These are phyloP conservation scores for Leucophenga maculata DNA, from an alignment of 2,888 invertebrate species.

Conservation along the genomic window DNA sequence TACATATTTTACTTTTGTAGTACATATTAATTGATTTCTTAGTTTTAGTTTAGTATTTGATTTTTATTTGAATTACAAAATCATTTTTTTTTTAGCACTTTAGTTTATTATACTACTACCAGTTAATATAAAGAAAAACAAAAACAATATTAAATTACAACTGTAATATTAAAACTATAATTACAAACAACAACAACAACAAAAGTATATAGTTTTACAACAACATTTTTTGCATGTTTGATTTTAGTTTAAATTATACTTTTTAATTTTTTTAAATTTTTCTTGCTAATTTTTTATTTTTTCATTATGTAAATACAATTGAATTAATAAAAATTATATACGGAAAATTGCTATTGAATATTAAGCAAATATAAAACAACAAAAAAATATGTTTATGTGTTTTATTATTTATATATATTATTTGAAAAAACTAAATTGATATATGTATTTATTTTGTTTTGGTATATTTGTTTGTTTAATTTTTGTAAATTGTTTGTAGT, in stretches of 20 bases:
- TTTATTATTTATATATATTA: background rate
- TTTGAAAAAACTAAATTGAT: background rate
- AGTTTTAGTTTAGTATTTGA: background rate
- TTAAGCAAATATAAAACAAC: background rate
- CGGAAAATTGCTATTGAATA: conserved; percentile 33
- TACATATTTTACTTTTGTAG: conserved; percentile 4
- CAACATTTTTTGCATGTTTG: too few species aligned
- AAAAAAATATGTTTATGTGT: background rate
- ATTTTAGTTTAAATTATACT: conserved; percentile 28
- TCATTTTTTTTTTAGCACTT: too few species aligned
- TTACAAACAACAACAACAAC: too few species aligned
- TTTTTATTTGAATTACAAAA: too few species aligned
- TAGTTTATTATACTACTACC: too few species aligned
- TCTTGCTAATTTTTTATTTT: conserved; percentile 30
- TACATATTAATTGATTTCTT: conserved; percentile 1
- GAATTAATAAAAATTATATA: conserved; percentile 30
- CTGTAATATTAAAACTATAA: too few species aligned
- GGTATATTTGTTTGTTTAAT: conserved; percentile 29
- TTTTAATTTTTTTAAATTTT: conserved; percentile 9
- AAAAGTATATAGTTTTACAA: too few species aligned
- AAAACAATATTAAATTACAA: too few species aligned
- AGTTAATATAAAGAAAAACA: too few species aligned
- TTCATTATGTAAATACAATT: conserved; percentile 27
- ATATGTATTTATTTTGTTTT: conserved; percentile 25
- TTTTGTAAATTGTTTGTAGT: conserved; percentile 28